Evolutionary conservation across 2,888 invertebrate species (phyloP).

Genomic region (Tetramorium bicarinatum): DNA sequence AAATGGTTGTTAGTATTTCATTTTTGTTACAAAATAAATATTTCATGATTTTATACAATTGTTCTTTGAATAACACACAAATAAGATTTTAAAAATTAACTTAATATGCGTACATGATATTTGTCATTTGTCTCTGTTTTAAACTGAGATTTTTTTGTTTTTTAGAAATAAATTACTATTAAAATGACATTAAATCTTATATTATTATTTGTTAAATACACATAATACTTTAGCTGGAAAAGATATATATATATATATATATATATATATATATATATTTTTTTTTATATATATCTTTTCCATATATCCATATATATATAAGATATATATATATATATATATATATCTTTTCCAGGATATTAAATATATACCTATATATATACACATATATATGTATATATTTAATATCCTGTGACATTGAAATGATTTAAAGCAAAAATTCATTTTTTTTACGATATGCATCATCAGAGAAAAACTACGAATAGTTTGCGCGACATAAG

Average conservation of each 20-base stretch:
- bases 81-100: not conserved
- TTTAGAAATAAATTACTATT: not conserved
- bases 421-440: conserved; percentile 6
- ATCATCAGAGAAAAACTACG: conserved; percentile 49
- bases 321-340: too few relatives aligned
- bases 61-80: not conserved
- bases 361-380: too few relatives aligned
- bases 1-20: not conserved
- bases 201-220: not conserved
- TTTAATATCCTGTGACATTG: not conserved
- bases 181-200: not conserved
- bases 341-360: too few relatives aligned
- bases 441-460: not conserved
- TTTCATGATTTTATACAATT: not conserved
- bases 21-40: not conserved
- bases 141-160: not conserved
- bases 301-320: too few relatives aligned
- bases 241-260: not conserved
- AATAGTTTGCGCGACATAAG: conserved; percentile 66
- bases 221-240: not conserved
- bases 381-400: not conserved
- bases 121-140: not conserved
- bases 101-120: not conserved
- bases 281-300: too few relatives aligned
- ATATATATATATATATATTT: not conserved